Base-by-base conservation (phyloP, 2,888 invertebrate genomes). In the Tryphoninae sp. region DNA sequence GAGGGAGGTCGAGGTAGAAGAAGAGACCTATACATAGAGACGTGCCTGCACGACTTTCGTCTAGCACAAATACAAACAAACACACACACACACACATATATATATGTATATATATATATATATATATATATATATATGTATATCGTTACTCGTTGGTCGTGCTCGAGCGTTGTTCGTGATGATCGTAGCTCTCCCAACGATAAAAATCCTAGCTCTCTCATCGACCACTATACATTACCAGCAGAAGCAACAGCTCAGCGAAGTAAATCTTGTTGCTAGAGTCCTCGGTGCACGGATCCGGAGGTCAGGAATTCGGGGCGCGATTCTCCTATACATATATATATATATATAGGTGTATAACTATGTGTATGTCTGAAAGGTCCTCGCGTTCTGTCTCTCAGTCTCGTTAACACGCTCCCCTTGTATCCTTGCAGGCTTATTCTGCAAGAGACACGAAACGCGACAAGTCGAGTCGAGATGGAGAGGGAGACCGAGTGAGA, bases 251-350 rank as follows among this genome's bases (percentile, higher is more conserved):
- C 61, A 26, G 51, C 53, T 16, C 6, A 45, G 13, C 22, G 42
- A 64, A 62, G 65, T 45, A 69, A 40, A 67, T 49, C 78, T 65
- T 22, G 53, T 65, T 64, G 51, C 40, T 53, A 68, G 55, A 77
- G 62, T 69, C 81, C 58, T 62, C 64, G 19, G 40, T 49, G 78
- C 82, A 82, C 78, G 82, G 72, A 79, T 68, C 82, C 67, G 49
- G 78, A 76, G 79, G 76, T 82, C 79, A 76, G 73, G 79, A 82
- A 82, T 82, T 82, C 82, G 82, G 79, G 75, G 71, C 76, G 79
- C 69, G 72, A 76, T 77, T 73, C 73, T 53, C 51, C 16, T 16
- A 7, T 42, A 13, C 40, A 8, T 19, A n/a, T 11, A 0, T 55
- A 16, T 55, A 13, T 23, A 55, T 23, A 55, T 62, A 62, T 51